A percentile compares a stretch with the other conserved stretches of the same genome.
Conservation (phyloP, 2,113 vertebrate genomes). For the Choloepus hoffmanni region DNA sequence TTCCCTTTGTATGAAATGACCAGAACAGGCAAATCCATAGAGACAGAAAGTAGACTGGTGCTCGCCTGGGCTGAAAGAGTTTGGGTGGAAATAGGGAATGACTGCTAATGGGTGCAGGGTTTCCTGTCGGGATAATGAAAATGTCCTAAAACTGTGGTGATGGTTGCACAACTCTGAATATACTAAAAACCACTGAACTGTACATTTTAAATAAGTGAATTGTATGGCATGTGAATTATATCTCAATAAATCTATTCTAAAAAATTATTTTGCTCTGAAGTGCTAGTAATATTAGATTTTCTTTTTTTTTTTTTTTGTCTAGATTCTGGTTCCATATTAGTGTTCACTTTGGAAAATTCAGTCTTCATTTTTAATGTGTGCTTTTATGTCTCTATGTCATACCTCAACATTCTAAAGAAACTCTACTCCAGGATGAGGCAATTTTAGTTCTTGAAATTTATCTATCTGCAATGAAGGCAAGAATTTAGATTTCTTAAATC, state of each 20-base stretch:
- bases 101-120: neutral
- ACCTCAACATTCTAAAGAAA: neutral
- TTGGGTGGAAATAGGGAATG: neutral
- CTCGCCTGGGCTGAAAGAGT: too few species aligned
- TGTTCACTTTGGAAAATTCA: slow-evolving; percentile 7
- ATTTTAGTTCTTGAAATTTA: neutral
- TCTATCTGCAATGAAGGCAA: neutral
- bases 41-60: neutral
- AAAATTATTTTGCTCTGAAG: neutral
- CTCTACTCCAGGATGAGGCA: neutral
- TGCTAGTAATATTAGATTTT: neutral
- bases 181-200: neutral
- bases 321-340: neutral
- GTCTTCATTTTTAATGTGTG: neutral
- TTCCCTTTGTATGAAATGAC: neutral
- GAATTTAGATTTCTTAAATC: slow-evolving; percentile 48
- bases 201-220: neutral
- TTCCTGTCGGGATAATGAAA: neutral
- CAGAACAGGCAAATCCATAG: neutral
- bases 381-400: neutral
- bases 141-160: neutral
- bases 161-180: neutral
- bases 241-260: neutral
- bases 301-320: neutral
- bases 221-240: neutral